phyloP scores from a whole-genome alignment of 2,888 invertebrate species.

The Hirtodrosophila duncani region DNA sequence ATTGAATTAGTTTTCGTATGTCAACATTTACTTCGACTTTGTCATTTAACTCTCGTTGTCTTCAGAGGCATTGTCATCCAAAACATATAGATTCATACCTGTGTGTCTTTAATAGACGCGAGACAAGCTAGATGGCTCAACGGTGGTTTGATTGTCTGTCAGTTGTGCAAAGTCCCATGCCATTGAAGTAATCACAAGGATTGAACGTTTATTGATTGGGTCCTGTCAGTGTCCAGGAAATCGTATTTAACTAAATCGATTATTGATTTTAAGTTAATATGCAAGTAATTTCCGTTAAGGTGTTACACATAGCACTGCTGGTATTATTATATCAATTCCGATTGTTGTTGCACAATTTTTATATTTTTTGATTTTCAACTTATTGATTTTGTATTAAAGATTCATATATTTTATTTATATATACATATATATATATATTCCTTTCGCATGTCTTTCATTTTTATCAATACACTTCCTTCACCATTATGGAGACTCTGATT shows the following conservation, averaged over 20 bases:
- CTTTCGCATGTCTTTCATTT: constrained; percentile 43
- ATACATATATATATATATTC: constrained; percentile 5
- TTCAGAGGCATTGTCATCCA: too few species aligned
- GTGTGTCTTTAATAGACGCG: too few species aligned
- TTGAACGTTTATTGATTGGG: constrained; percentile 67
- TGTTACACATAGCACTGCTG: too few species aligned
- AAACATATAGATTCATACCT: too few species aligned
- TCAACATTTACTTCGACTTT: too few species aligned
- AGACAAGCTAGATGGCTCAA: constrained; percentile 24
- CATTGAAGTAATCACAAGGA: constrained; percentile 53
- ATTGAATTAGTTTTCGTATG: too few species aligned
- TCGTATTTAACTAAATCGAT: constrained; percentile 48
- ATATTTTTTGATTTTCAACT: neutral
- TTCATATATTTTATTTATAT: neutral
- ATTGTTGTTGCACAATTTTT: too few species aligned
- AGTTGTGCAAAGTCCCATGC: constrained; percentile 71
- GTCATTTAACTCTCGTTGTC: too few species aligned
- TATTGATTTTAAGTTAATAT: too few species aligned
- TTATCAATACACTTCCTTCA: constrained; percentile 22
- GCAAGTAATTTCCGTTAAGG: too few species aligned
- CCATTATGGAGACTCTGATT: constrained; percentile 13
- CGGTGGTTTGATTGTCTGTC: constrained; percentile 31
- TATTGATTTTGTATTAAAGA: neutral
- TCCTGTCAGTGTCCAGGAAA: constrained; percentile 31
- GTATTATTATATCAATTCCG: too few species aligned